Base-by-base conservation (phyloP, 1,140 invertebrate species). In the Tribolium madens region DNA sequence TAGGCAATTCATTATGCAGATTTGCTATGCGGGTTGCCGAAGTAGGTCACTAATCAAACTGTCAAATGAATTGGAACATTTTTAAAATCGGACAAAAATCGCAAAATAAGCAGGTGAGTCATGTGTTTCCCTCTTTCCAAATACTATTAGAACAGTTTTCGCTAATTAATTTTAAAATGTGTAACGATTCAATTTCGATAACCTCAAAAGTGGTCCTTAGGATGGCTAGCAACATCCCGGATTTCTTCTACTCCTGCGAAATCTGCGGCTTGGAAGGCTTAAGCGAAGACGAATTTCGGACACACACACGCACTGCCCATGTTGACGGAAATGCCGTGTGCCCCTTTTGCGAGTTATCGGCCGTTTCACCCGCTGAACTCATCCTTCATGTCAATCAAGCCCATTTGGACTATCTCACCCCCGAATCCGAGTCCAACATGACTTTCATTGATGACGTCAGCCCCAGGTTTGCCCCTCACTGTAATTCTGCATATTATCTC, bases 211-310 rank as follows among this genome's bases (percentile, higher is more conserved):
- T 36, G 33, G 9, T 10, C 3, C 17, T 21, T 33, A 64, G 57
- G 52, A 86, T 86, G 84, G 85, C 85, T 33, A 85, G 84, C 80
- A 85, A 85, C 78, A 79, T 83, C 71, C 83, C 84, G 6, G 84
- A 85, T 76, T 80, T 85, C 36, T 84, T 64, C 75, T 85, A 92
- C 84, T 91, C 91, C 33, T 96, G 94, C 85, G 93, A 95, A 85
- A 93, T 95, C 75, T 96, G 94, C 85, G 94, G 94, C 7, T 88
- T 91, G 60, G 92, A 94, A 80, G 93, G 92, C 31, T 89, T 95
- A 53, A 91, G 90, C 36, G 93, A 95, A 80, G 92, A 93, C 53
- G 92, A 93, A 79, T 93, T 96, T 91, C 87, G 93, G 78, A 88
- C 90, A 14, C 95, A 96, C 85, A 93, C 93, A 76, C 87, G 93